Percentiles rank a stretch among this genome's conserved stretches.
These are phyloP conservation scores for Macropis europaea DNA, from an alignment of 2,888 invertebrate species.

Conservation along the genomic window DNA sequence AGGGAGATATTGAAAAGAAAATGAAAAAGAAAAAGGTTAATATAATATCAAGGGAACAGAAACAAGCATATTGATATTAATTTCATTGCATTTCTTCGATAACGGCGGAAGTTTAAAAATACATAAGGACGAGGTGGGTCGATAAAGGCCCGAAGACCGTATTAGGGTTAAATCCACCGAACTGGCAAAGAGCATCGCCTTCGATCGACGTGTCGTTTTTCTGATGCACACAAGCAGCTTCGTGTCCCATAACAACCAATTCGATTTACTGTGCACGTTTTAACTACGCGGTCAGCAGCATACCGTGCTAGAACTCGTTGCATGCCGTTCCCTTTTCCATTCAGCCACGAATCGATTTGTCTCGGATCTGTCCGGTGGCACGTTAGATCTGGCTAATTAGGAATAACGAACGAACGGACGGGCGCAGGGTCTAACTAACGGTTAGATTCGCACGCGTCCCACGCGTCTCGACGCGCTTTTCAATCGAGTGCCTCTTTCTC, in stretches of 20 bases:
- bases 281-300: slow-evolving; percentile 32
- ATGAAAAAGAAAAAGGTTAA: no score
- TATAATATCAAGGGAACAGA: no score
- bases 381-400: slow-evolving; percentile 66
- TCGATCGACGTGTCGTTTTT: background rate
- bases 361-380: slow-evolving; percentile 45
- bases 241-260: slow-evolving; percentile 32
- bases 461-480: slow-evolving; percentile 54
- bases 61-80: no score
- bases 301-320: background rate
- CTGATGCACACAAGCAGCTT: slow-evolving; percentile 17
- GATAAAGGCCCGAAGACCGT: background rate
- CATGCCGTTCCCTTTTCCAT: slow-evolving; percentile 25
- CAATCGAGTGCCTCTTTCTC: slow-evolving; percentile 48
- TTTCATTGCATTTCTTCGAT: no score
- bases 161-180: background rate
- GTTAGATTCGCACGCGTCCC: slow-evolving; percentile 68
- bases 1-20: no score
- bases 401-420: slow-evolving; percentile 62
- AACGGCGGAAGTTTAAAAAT: no score
- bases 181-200: no score
- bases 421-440: slow-evolving; percentile 59
- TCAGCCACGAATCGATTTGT: slow-evolving; percentile 39
- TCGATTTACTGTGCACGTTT: slow-evolving; percentile 23
- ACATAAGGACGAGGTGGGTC: background rate